Evolutionary conservation across 2,888 invertebrate species (phyloP).

Genomic region (Adineta ricciae): DNA sequence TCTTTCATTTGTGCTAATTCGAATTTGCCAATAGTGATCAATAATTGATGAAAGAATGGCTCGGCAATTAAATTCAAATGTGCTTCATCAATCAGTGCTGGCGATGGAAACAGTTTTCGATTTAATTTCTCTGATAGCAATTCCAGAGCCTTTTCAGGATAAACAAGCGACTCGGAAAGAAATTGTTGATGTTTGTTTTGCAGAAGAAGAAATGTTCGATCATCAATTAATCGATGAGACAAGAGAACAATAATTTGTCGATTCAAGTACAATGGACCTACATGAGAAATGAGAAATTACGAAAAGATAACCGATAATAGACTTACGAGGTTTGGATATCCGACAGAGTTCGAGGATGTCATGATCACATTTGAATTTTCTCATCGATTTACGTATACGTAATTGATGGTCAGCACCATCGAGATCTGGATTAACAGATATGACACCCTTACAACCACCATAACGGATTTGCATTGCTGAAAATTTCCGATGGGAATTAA

Average conservation of each 20-base stretch:
- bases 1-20: not conserved
- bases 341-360: not conserved
- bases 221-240: not conserved
- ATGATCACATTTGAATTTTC: not conserved
- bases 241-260: conserved; percentile 2
- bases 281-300: not conserved
- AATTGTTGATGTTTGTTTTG: not conserved
- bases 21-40: not conserved
- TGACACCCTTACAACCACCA: not conserved
- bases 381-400: not conserved
- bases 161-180: not conserved
- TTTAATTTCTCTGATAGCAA: not conserved
- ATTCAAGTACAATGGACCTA: not conserved
- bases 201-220: not conserved
- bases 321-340: not conserved
- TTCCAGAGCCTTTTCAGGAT: not conserved
- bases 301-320: no score
- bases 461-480: conserved; percentile 8
- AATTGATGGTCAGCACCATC: not conserved
- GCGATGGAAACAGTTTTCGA: not conserved
- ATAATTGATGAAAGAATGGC: conserved; percentile 8
- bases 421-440: not conserved
- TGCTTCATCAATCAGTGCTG: not conserved
- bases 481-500: not conserved
- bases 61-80: not conserved